phyloP scores from a whole-genome alignment of 2,797 vertebrate species.

The Lophius americanus region DNA sequence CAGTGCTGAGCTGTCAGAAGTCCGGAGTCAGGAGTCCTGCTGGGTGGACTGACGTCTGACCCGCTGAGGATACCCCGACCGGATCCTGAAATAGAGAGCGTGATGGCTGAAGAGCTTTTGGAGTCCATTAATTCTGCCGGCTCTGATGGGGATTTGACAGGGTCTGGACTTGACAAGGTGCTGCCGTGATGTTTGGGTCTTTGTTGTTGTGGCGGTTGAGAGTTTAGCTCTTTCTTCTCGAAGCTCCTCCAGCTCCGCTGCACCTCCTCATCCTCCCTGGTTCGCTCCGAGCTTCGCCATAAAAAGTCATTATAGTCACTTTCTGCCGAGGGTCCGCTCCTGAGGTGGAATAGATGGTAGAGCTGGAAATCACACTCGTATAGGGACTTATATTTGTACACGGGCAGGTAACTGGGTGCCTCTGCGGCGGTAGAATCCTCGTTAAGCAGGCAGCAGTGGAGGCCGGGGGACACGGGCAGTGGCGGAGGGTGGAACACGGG shows the following conservation, averaged over 20 bases:
- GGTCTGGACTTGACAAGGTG: conserved; percentile 22
- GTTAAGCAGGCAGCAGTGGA: conserved; percentile 65
- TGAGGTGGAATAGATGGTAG: conserved; percentile 68
- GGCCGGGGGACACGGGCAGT: conserved; percentile 53
- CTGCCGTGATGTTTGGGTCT: conserved; percentile 34
- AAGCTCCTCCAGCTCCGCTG: conserved; percentile 45
- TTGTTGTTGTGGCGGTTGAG: conserved; percentile 36
- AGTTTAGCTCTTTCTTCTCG: conserved; percentile 46
- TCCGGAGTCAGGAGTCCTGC: conserved; percentile 62
- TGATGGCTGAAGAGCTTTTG: conserved; percentile 11
- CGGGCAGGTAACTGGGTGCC: conserved; percentile 58
- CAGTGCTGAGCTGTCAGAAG: conserved; percentile 46
- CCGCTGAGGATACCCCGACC: conserved; percentile 34
- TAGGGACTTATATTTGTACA: conserved; percentile 71
- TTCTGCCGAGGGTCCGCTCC: conserved; percentile 46
- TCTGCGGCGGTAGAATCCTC: conserved; percentile 50
- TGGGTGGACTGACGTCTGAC: conserved; percentile 38
- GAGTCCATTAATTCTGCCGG: conserved; percentile 38
- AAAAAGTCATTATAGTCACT: conserved; percentile 41
- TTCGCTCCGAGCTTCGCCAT: conserved; percentile 30
- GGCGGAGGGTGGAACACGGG: conserved; percentile 62
- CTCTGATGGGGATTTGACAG: conserved; percentile 43
- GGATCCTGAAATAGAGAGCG: conserved; percentile 45
- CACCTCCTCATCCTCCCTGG: conserved; percentile 31
- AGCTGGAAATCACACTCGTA: conserved; percentile 75